These are phyloP conservation scores for Echeneis naucrates DNA, from an alignment of 2,797 vertebrate species.

Conservation along the genomic window DNA sequence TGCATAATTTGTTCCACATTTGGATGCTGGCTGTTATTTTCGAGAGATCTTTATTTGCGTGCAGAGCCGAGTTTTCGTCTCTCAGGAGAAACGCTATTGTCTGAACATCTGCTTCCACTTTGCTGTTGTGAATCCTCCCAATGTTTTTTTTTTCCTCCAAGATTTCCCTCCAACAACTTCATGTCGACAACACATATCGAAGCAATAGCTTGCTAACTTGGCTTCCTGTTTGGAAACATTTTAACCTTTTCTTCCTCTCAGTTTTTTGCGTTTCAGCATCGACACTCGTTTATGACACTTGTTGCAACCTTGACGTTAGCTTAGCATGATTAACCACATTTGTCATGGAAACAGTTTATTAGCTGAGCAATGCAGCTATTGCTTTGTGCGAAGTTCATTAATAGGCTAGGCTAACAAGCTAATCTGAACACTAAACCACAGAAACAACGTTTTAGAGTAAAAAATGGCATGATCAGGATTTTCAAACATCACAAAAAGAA, in stretches of 20 bases:
- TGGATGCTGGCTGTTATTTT: neutral
- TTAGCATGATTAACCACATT: neutral
- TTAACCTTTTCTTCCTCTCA: no score
- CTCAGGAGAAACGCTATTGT: neutral
- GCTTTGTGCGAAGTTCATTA: neutral
- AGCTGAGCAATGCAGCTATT: neutral
- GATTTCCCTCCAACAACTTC: neutral
- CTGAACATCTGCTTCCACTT: slow-evolving; percentile 14
- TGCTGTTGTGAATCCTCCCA: neutral
- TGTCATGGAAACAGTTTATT: neutral
- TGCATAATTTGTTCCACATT: neutral
- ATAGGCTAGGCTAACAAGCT: neutral
- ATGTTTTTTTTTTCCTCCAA: neutral
- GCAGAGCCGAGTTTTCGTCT: neutral
- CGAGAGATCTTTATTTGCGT: neutral
- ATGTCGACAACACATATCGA: neutral
- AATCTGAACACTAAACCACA: neutral
- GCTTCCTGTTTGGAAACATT: neutral
- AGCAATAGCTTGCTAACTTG: neutral
- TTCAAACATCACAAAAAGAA: no score
- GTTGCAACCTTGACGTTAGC: no score
- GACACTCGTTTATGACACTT: no score
- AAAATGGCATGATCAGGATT: no score
- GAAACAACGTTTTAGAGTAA: no score
- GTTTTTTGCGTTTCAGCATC: no score